Conservation (phyloP, 2,888 invertebrate genomes). For the Drosophila kuntzei region DNA sequence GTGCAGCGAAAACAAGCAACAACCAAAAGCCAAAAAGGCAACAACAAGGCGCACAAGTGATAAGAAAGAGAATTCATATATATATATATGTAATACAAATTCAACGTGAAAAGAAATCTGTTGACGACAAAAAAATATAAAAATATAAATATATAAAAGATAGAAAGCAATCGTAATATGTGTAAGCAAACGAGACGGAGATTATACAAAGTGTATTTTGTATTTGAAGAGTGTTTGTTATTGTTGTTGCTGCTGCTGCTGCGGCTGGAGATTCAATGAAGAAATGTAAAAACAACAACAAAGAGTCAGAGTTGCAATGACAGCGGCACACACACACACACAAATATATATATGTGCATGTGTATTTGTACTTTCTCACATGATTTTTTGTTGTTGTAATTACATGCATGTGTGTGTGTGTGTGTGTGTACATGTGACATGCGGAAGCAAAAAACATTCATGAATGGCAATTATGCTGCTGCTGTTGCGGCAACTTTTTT, state of each 20-base stretch:
- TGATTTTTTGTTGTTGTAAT: conserved; percentile 34
- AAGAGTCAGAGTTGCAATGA: conserved; percentile 32
- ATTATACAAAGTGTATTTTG: conserved; percentile 71
- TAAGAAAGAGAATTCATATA: conserved; percentile 62
- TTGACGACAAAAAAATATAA: conserved; percentile 50
- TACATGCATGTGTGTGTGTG: conserved; percentile 17
- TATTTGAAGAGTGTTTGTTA: conserved; percentile 65
- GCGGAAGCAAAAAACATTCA: conserved; percentile 73
- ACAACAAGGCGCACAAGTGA: conserved; percentile 47
- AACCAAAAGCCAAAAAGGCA: conserved; percentile 44
- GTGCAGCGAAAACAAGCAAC: conserved; percentile 53
- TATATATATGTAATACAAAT: conserved; percentile 57
- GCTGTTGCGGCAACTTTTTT: conserved; percentile 44
- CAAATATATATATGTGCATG: conserved; percentile 4
- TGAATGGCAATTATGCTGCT: conserved; percentile 77
- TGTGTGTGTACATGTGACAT: conserved; percentile 46
- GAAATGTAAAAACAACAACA: conserved; percentile 40
- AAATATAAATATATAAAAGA: conserved; percentile 49
- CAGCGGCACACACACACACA: conserved; percentile 37
- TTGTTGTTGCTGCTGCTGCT: conserved; percentile 42
- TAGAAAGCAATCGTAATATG: conserved; percentile 70
- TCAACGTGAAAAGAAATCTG: conserved; percentile 67
- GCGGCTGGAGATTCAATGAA: conserved; percentile 34
- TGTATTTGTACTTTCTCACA: conserved; percentile 36
- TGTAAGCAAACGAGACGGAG: conserved; percentile 67